phyloP scores from a whole-genome alignment of 2,888 invertebrate genomes.

The Prenolepis imparis region DNA sequence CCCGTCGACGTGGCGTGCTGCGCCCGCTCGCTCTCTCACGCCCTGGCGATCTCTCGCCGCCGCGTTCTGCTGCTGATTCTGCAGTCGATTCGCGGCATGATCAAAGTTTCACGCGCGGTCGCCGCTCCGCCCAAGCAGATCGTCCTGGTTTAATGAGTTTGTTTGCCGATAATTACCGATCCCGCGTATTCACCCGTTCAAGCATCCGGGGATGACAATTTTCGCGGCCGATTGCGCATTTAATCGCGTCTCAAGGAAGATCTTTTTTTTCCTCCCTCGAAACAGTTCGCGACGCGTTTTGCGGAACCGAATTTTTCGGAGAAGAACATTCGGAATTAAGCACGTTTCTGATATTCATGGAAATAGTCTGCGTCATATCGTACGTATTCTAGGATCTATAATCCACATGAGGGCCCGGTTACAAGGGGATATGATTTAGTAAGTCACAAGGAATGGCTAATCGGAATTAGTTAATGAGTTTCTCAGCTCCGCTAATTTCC shows the following conservation, averaged over 20 bases:
- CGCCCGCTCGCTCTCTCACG: slow-evolving; percentile 56
- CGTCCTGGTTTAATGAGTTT: slow-evolving; percentile 77
- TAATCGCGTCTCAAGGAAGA: neutral
- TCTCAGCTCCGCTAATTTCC: slow-evolving; percentile 26
- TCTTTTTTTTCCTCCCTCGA: too few species aligned
- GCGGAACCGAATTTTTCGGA: neutral
- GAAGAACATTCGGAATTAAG: slow-evolving; percentile 13
- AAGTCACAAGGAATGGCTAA: slow-evolving; percentile 56
- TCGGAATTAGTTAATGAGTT: slow-evolving; percentile 57
- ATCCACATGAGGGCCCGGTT: slow-evolving; percentile 33
- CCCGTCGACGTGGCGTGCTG: slow-evolving; percentile 71
- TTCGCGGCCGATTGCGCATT: slow-evolving; percentile 9
- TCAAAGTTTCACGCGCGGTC: slow-evolving; percentile 80
- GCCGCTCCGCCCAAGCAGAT: slow-evolving; percentile 71
- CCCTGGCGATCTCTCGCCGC: slow-evolving; percentile 62
- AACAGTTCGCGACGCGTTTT: neutral
- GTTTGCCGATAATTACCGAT: slow-evolving; percentile 76
- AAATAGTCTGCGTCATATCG: slow-evolving; percentile 1
- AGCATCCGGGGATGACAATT: slow-evolving; percentile 57
- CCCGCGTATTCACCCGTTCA: slow-evolving; percentile 45
- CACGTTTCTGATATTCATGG: neutral
- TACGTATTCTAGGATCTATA: slow-evolving; percentile 6
- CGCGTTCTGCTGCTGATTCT: slow-evolving; percentile 73
- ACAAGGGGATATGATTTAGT: slow-evolving; percentile 38
- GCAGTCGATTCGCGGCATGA: slow-evolving; percentile 77